Conservation (phyloP, 2,797 vertebrate species). For the Propithecus deckenii region DNA sequence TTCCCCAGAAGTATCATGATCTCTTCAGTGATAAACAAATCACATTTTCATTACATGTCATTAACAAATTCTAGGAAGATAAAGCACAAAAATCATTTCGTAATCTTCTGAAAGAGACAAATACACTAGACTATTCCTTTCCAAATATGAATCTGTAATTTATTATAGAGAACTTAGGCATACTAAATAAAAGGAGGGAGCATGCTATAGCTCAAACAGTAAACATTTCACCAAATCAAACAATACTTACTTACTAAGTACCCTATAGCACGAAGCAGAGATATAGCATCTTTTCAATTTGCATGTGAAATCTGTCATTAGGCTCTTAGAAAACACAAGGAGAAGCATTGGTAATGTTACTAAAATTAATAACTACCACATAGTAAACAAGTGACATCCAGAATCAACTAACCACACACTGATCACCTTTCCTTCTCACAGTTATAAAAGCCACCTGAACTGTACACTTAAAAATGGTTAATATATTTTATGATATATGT, state of each 20-base stretch:
- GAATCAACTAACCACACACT: neutral
- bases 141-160: neutral
- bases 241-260: neutral
- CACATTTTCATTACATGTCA: neutral
- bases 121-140: neutral
- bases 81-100: neutral
- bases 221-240: neutral
- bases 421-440: neutral
- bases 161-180: neutral
- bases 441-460: neutral
- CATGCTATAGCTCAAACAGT: neutral
- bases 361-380: neutral
- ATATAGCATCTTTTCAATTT: neutral
- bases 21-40: neutral
- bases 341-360: neutral
- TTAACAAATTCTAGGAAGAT: neutral
- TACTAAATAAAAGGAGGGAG: neutral
- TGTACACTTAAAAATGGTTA: neutral
- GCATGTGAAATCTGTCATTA: neutral
- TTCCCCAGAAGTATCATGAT: neutral
- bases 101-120: slow-evolving; percentile 36
- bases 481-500: neutral
- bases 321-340: neutral
- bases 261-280: neutral
- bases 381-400: neutral